phyloP scores from a whole-genome alignment of 2,888 invertebrate genomes.

The Nipponacmea schrenckii region DNA sequence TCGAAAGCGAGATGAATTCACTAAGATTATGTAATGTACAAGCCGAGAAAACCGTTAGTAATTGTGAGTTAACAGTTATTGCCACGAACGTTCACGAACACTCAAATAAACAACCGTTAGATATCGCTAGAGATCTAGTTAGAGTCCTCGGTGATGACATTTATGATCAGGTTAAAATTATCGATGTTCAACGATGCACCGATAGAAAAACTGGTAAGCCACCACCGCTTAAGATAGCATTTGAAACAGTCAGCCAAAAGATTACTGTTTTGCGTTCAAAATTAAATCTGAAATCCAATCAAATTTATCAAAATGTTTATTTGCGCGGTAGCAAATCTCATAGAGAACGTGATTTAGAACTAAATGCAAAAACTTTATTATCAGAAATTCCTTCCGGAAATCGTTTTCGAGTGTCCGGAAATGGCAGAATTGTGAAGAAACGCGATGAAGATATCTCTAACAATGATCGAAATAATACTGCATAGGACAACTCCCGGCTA shows the following conservation, averaged over 20 bases:
- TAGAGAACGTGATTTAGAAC: neutral
- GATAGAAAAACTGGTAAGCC: neutral
- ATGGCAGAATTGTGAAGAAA: neutral
- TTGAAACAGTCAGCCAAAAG: neutral
- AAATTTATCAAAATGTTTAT: neutral
- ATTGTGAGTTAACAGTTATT: too few relatives aligned
- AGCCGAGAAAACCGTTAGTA: too few relatives aligned
- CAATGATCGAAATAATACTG: too few relatives aligned
- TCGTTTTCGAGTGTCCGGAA: neutral
- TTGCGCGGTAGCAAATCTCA: neutral
- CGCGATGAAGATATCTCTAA: too few relatives aligned
- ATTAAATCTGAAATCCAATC: neutral
- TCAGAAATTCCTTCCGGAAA: neutral
- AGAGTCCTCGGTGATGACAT: neutral
- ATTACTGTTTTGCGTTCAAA: neutral
- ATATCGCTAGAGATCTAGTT: neutral
- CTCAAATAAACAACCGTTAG: too few relatives aligned
- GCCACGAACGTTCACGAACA: too few relatives aligned
- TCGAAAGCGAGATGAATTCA: neutral
- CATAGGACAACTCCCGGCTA: too few relatives aligned
- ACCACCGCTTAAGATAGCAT: neutral
- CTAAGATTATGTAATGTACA: neutral
- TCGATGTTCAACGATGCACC: neutral
- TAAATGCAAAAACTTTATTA: neutral
- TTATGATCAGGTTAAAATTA: neutral